Conservation (phyloP, 2,888 invertebrate species). For the Thymelicus acteon region DNA sequence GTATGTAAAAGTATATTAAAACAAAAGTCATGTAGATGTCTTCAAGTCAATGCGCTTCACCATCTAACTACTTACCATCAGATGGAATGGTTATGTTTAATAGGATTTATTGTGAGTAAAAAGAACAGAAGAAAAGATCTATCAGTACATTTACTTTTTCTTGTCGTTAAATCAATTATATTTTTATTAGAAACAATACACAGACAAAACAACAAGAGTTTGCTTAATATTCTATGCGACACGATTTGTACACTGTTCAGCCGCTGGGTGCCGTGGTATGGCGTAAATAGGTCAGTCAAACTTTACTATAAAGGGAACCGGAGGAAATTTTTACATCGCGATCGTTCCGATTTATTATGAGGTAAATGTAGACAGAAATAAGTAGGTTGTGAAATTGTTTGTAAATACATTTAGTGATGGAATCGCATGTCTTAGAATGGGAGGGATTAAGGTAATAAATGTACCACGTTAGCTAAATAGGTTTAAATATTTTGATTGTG, state of each 20-base stretch:
- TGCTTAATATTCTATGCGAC: slow-evolving; percentile 14
- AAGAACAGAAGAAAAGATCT: no score
- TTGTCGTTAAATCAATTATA: background rate
- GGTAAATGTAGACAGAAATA: slow-evolving; percentile 12
- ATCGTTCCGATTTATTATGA: slow-evolving; percentile 8
- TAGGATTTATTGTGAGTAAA: no score
- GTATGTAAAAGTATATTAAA: background rate
- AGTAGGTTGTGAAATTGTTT: background rate
- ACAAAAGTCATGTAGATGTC: background rate
- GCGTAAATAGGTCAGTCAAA: slow-evolving; percentile 34
- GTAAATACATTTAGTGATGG: background rate
- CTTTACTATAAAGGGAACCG: slow-evolving; percentile 20
- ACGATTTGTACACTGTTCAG: background rate
- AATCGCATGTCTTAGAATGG: no score
- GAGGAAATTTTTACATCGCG: slow-evolving; percentile 17
- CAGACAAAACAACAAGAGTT: background rate
- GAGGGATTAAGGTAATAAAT: no score
- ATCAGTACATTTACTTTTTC: no score
- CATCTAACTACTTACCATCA: no score
- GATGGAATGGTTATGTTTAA: no score
- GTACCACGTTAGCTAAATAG: no score
- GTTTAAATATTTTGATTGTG: background rate
- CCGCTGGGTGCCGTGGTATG: slow-evolving; percentile 1
- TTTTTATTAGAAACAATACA: background rate
- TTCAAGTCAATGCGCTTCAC: no score